Base-by-base conservation (phyloP, 2,113 vertebrate genomes). In the Urocynchramus pylzowi region DNA sequence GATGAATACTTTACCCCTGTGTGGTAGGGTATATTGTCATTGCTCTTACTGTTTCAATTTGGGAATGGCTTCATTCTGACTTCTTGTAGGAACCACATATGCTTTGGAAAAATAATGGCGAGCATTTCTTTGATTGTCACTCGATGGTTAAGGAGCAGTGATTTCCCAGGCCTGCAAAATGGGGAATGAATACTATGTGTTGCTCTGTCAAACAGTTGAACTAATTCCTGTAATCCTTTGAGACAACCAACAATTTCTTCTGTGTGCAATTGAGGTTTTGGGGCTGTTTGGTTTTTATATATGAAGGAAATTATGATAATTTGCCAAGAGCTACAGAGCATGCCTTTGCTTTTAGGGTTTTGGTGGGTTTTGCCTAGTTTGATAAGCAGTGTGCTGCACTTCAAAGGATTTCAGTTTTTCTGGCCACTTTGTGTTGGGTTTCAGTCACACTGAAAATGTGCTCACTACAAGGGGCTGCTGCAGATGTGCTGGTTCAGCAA, bases 171-270 rank as follows among this genome's bases (percentile, higher is more conserved):
- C 50, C 75, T 86, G 6, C 54, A 49, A 22, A 85, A 63, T 13
- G 20, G 79, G 60, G 86, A 91, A 89, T 93, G 42, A 59, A 42
- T 82, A 21, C 53, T 89, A 2, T 2, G 4, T 57, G 67, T 89
- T 84, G 57, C 31, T 83, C 63, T 93, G 82, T 91, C 75, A 82
- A 94, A 79, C 74, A 70, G 73, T 71, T 88, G 22, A 81, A 86
- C 31, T 92, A 90, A 92, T 93, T 92, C 75, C 73, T 97, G 69
- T 90, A 96, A 84, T 92, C n/a, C 49, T 75, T 2, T 39, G 53
- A 75, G 83, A 39, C 59, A 96, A 13, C 71, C 64, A 74, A 31
- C 52, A 57, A 47, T 84, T 90, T 84, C 60, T 88, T 77, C 56
- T 64, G 20, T 81, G 4, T 80, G 35, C 41, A 54, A 3, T 42